Evolutionary conservation across 2,888 invertebrate genomes (phyloP), one percentile per base, ranked within the genome.

Genomic region (Sialis fuliginosa): DNA sequence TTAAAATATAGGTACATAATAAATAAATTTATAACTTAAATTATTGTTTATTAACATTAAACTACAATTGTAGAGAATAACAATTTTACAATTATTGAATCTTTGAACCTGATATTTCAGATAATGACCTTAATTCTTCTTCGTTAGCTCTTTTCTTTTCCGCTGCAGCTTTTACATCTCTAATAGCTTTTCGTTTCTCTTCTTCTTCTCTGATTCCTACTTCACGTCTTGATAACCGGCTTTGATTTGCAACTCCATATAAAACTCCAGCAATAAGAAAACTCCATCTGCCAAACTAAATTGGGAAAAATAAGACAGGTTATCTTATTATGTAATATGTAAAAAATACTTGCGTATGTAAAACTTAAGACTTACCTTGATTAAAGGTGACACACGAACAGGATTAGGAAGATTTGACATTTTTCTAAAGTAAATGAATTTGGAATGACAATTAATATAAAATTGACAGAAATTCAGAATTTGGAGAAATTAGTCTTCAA

Each of bases 221-320:
- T 58, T 84, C 85, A 59, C 71, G 79, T 61, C 71, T 82, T 33
- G 77, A 70, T 1, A 83, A 67, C 46, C 82, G 70, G 60, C 60
- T 75, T 54, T 85, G 81, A 62, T 84, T 75, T 61, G 78, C 76
- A 0, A 77, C 74, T 45, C 89, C 90, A 54, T 86, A 90, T 1
- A 77, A 59, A 52, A 90, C 66, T 33, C 89, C 89, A 0, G 73
- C 68, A 0, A 73, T 61, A 4, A 90, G 71, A 58, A 88, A 71
- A 48, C 80, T 79, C 87, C 88, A 90, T 60, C 90, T 74, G 49
- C 79, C 79, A 58, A 87, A 85, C 85, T 86, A 63, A 6, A 70
- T 59, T 50, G 46, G 39, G 51, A 48, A 48, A 44, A 41, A 46
- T 47, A 7, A 6, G 8, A 10, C 12, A 35, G n/a, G 12, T 37